These are phyloP conservation scores for Trogon surrucura DNA, from an alignment of 2,113 vertebrate genomes.

Conservation along the genomic window DNA sequence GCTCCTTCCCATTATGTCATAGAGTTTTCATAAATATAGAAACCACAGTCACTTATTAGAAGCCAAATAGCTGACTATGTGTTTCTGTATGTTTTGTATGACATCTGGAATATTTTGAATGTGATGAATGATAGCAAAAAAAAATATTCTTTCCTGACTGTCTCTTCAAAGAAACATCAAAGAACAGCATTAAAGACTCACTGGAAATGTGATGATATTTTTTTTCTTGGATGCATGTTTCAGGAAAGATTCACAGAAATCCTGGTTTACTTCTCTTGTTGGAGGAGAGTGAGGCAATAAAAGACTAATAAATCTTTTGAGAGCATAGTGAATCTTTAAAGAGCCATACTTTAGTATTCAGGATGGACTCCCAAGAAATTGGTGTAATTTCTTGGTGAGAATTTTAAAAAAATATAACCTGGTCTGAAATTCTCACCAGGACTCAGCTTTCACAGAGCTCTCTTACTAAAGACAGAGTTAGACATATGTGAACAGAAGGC, in stretches of 20 bases:
- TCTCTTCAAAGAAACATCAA: slow-evolving; percentile 16
- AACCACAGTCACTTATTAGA: slow-evolving; percentile 43
- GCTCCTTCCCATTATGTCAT: background rate
- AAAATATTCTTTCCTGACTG: background rate
- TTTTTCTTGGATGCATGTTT: background rate
- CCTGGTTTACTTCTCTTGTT: background rate
- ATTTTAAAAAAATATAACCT: background rate
- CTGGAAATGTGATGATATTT: background rate
- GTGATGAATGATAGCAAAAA: slow-evolving; percentile 26
- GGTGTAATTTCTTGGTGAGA: background rate
- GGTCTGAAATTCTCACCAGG: background rate
- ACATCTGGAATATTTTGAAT: background rate
- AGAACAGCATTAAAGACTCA: background rate
- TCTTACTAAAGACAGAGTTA: background rate
- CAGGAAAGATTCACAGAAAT: background rate
- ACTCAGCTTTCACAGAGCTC: background rate
- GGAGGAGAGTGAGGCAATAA: background rate
- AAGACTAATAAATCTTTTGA: background rate
- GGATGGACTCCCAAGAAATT: background rate
- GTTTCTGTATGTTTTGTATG: slow-evolving; percentile 15
- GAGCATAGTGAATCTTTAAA: background rate
- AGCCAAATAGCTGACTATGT: slow-evolving; percentile 33
- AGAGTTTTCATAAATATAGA: slow-evolving; percentile 28
- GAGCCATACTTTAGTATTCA: background rate
- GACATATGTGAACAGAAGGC: slow-evolving; percentile 47